Evolutionary conservation across 1,140 invertebrate genomes (phyloP), one percentile per base, ranked within the genome.

Genomic region (Scaptomyza pallida): DNA sequence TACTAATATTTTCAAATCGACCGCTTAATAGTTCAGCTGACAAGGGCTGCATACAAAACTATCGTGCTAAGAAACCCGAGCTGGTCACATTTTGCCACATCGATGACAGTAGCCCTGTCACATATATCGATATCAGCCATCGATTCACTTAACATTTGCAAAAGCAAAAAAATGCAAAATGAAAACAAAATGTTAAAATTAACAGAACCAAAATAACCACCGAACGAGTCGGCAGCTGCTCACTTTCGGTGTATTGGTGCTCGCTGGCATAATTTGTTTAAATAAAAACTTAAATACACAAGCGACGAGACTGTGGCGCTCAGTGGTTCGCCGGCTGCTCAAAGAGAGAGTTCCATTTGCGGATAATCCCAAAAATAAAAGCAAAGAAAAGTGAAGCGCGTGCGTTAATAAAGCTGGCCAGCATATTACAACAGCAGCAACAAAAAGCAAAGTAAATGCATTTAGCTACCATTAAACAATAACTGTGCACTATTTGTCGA

Each of bases 241-340:
- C 43, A 23, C n/a, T n/a, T n/a, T 45, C 45, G 44, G 44, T 70
- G 60, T 64, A 56, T 70, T 56, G 13, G 44, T 70, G 51, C 44
- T 70, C 60, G 35, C 30, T 63, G 33, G 45, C 26, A 12, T 15
- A 57, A 71, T 65, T 71, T 71, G 52, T 71, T 71, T 71, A 71
- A 65, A 57, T 64, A 57, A 71, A 64, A 37, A 64, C 45, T 52
- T 65, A 70, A 63, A 70, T 70, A 70, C 60, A 43, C 67, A 55
- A 33, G 51, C 62, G 65, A 8, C 61, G 62, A 71, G 68, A 56
- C 68, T 35, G 47, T 40, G 51, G 52, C 61, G 61, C 68, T 72
- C 69, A 72, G 62, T 72, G 55, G 55, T 67, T 57, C 69, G 69
- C 69, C 69, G 69, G 69, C 69, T 72, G 63, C 63, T 67, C 52